A percentile compares a stretch with the other conserved stretches of the same genome.
These are phyloP conservation scores for Zosterops lateralis DNA, from an alignment of 2,113 vertebrate species.

Conservation along the genomic window DNA sequence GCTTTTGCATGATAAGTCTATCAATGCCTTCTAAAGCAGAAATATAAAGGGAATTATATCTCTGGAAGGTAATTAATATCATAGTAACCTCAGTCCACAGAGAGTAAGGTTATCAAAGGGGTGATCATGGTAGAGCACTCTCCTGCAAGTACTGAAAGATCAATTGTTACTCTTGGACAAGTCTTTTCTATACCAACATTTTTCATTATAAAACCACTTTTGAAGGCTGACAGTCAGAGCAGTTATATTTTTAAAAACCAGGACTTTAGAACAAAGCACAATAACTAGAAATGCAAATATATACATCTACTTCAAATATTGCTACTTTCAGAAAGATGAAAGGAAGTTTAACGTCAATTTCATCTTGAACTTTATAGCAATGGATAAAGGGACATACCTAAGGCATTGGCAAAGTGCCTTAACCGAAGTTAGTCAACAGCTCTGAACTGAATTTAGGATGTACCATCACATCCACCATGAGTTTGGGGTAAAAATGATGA, in stretches of 20 bases:
- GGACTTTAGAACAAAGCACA: neutral
- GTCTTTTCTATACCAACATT: neutral
- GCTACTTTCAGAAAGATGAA: neutral
- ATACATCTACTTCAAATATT: neutral
- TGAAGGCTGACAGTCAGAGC: neutral
- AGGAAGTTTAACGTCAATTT: neutral
- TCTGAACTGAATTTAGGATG: neutral
- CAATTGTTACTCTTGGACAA: slow-evolving; percentile 1
- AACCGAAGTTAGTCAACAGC: neutral
- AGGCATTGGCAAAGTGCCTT: neutral
- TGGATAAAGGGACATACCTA: neutral
- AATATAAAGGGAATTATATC: slow-evolving; percentile 22
- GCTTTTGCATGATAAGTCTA: neutral
- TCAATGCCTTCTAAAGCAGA: neutral
- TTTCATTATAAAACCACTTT: neutral
- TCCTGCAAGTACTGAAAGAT: neutral
- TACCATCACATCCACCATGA: neutral
- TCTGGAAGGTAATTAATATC: slow-evolving; percentile 42
- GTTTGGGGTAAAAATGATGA: neutral
- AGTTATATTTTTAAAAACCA: neutral
- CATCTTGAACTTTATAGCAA: neutral
- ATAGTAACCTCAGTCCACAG: neutral
- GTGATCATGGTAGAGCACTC: neutral
- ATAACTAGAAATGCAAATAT: neutral
- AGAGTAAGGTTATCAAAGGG: slow-evolving; percentile 16